Evolutionary conservation across 1,140 invertebrate species (phyloP).

Genomic region (Caenorhabditis latens): DNA sequence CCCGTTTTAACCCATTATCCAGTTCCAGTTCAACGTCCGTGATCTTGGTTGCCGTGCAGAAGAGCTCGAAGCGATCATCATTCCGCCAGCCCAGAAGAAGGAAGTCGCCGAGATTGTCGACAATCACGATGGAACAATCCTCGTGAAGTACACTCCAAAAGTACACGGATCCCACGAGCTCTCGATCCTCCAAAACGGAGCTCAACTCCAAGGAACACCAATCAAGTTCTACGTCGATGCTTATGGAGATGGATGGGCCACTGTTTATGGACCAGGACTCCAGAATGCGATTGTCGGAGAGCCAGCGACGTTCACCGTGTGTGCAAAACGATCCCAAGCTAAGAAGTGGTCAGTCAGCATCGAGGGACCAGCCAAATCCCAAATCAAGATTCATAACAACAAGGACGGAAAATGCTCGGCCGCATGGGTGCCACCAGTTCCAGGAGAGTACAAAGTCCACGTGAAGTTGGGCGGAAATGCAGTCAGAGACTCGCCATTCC

Average conservation of each 20-base stretch:
- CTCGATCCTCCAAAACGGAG: constrained; percentile 64
- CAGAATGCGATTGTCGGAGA: constrained; percentile 89
- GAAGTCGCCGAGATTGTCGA: constrained; percentile 89
- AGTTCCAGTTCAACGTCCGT: constrained; percentile 51
- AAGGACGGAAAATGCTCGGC: constrained; percentile 91
- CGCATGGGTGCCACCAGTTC: constrained; percentile 92
- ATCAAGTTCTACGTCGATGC: constrained; percentile 97
- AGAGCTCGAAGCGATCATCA: constrained; percentile 55
- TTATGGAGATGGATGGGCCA: constrained; percentile 90
- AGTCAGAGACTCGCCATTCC: constrained; percentile 94
- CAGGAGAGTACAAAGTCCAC: constrained; percentile 92
- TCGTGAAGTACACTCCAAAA: constrained; percentile 64
- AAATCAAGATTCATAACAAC: constrained; percentile 92
- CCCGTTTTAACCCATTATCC: background rate
- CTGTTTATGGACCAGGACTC: constrained; percentile 91
- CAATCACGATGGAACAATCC: constrained; percentile 85
- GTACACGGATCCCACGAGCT: constrained; percentile 63
- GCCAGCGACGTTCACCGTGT: constrained; percentile 93
- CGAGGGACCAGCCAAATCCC: constrained; percentile 94
- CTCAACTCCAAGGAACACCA: constrained; percentile 85
- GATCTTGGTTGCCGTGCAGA: constrained; percentile 20
- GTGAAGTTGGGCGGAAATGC: constrained; percentile 95
- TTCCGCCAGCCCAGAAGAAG: constrained; percentile 62
- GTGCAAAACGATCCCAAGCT: constrained; percentile 93
- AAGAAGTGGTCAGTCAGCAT: constrained; percentile 91